Conservation (phyloP, 2,797 vertebrate species). For the Lateolabrax maculatus region DNA sequence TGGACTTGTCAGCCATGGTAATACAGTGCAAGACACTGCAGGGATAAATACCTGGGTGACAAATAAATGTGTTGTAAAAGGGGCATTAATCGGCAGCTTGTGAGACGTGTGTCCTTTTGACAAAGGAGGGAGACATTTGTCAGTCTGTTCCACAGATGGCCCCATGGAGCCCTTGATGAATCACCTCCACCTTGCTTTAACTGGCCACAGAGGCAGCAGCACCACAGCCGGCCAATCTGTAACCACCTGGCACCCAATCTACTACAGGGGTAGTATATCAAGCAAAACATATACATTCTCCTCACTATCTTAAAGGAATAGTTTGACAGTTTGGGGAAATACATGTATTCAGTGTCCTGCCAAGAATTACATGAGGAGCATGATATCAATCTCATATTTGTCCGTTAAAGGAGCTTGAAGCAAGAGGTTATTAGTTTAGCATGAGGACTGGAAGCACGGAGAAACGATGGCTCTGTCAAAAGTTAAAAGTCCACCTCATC, state of each 20-base stretch:
- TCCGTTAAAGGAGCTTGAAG: not conserved
- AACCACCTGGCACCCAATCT: constrained; percentile 60
- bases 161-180: constrained; percentile 85
- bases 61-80: constrained; percentile 86
- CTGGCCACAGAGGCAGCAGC: constrained; percentile 67
- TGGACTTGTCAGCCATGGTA: constrained; percentile 74
- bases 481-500: no score
- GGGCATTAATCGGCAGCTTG: constrained; percentile 85
- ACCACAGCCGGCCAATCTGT: constrained; percentile 70
- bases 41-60: constrained; percentile 87
- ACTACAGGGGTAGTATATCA: constrained; percentile 24
- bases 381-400: not conserved
- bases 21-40: constrained; percentile 76
- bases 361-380: not conserved
- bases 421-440: not conserved
- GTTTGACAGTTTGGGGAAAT: not conserved
- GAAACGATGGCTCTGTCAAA: not conserved
- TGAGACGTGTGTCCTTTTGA: constrained; percentile 89
- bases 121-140: constrained; percentile 89
- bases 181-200: constrained; percentile 83
- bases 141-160: constrained; percentile 87
- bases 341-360: not conserved
- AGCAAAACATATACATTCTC: constrained; percentile 14
- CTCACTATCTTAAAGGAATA: constrained; percentile 1
- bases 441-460: no score